Evolutionary conservation across 2,888 invertebrate genomes (phyloP).

Genomic region (Lasioglossum vierecki): DNA sequence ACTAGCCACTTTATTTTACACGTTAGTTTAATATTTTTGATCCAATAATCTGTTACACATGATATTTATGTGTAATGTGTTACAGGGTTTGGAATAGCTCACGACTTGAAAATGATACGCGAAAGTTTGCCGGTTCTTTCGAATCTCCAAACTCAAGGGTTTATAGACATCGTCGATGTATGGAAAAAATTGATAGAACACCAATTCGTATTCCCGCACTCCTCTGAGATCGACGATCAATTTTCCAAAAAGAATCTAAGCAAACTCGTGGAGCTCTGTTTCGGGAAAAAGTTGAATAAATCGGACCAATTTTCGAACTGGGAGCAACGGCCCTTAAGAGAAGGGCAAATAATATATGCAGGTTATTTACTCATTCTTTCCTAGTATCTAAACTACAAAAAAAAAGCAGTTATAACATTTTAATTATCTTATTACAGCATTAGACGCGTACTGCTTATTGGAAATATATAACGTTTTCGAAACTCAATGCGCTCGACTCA

Average conservation of each 20-base stretch:
- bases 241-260: conserved; percentile 88
- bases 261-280: conserved; percentile 90
- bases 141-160: conserved; percentile 85
- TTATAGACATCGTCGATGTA: conserved; percentile 86
- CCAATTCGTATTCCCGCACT: conserved; percentile 86
- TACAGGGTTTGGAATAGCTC: conserved; percentile 86
- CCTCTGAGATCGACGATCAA: conserved; percentile 83
- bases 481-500: conserved; percentile 84
- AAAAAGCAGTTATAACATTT: conserved; percentile 25
- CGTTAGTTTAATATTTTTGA: neutral
- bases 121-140: conserved; percentile 85
- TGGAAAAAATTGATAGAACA: conserved; percentile 86
- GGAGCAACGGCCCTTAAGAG: conserved; percentile 92
- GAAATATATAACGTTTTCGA: conserved; percentile 90
- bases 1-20: neutral
- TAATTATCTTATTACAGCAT: conserved; percentile 85
- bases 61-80: neutral
- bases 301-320: conserved; percentile 97
- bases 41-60: neutral
- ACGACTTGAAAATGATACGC: conserved; percentile 87
- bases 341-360: conserved; percentile 92
- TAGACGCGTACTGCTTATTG: conserved; percentile 94
- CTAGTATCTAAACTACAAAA: neutral
- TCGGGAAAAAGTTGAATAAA: conserved; percentile 92
- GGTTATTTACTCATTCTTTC: conserved; percentile 79